Base-by-base conservation (phyloP, 1,140 invertebrate genomes). In the Eupeodes corollae region DNA sequence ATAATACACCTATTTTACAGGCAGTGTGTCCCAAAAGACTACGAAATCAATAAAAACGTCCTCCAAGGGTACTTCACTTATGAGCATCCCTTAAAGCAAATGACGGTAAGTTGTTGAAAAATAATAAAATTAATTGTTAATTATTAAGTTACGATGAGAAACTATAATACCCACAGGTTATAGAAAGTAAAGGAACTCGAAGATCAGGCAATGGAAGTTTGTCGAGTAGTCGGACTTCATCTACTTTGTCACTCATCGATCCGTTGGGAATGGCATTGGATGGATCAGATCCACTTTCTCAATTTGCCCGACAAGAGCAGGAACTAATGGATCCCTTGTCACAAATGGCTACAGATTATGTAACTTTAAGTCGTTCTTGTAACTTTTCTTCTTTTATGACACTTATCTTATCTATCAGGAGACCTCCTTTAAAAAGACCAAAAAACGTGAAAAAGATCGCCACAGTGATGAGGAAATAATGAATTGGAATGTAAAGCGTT, bases 401-500 rank as follows among this genome's bases (percentile, higher is more conserved):
- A 34, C 5, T n/a, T 1, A 35, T 58, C 50, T 40, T 50, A 43
- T 51, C 51, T 54, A 66, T 55, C 48, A 62, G 34, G 21, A 62
- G 64, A 35, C 57, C 50, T 45, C 58, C 44, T 53, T 52, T 38
- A 73, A 71, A 57, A 76, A 75, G 55, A 52, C 53, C n/a, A 69
- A 67, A 47, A 70, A 73, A 14, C 70, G 68, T 11, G 56, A 57
- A 45, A 70, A 68, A 51, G 41, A 18, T 38, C 51, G 57, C 6
- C 19, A 50, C 31, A 26, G 8, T 26, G 56, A 68, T 31, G 75
- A 80, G 45, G 73, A 74, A 40, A 74, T 82, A 52, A 81, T 90
- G 57, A 76, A 82, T 40, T 95, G 91, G 91, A 75, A 70, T 54
- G 61, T 73, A 6, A 81, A 83, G 53, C 79, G 84, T 56, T 63